Base-by-base conservation (phyloP, 1,140 invertebrate genomes). In the Lordiphosa collinella region DNA sequence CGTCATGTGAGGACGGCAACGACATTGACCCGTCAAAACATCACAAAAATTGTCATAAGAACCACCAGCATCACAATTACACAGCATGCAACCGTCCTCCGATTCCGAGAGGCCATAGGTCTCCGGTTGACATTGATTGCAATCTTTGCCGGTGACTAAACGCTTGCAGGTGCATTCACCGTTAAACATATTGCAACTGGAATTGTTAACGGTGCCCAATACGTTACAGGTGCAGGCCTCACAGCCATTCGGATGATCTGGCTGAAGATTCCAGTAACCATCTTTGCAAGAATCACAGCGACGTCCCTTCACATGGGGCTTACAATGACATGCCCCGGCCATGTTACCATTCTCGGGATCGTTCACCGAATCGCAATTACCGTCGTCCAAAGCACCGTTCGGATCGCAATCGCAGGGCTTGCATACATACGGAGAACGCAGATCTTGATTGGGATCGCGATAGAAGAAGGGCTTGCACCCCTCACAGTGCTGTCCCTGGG, bases 101-200 rank as follows among this genome's bases (percentile, higher is more conserved):
- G 94, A 94, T 47, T 96, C 94, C 5, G 95, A 95, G 2, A 98
- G 90, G 2, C 96, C 96, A 91, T 94, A 98, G 79, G 93, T 98
- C 74, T 97, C 94, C 1, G 94, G 94, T 41, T 96, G 89, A 89
- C 97, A 99, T 71, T 97, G 95, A 88, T 98, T 96, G 87, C 97
- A 99, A 88, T 98, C 95, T 63, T 96, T 92, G 34, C 97, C 97
- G 29, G 93, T 94, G 5, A 99, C 97, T 87, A 96, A 94, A 10
- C 95, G 91, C 90, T 99, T 99, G 88, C 97, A 99, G 9, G 93
- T 94, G 89, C 97, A 99, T 78, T 96, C 94, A 2, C 97, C 97
- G 2, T 93, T 96, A 9, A 91, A 75, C 79, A 94, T 93, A 88
- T 98, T 93, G 79, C 97, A 99, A n/a, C 97, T 97, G 74, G 94